A percentile compares a stretch with the other conserved stretches of the same genome.
Conservation (phyloP, 92 coral and sea anemone genomes). For the Epizoanthus illoricatus region DNA sequence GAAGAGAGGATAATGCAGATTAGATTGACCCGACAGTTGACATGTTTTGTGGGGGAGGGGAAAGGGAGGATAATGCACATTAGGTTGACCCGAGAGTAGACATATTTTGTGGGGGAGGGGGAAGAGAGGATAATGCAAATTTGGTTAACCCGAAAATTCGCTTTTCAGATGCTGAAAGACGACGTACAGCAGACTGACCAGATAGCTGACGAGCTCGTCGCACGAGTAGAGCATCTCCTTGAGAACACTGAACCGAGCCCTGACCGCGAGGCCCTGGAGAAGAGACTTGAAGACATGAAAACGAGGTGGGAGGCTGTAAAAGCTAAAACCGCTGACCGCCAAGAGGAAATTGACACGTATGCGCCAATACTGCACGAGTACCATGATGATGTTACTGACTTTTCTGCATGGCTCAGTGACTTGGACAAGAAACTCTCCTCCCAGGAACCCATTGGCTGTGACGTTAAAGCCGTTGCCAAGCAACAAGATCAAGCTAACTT, state of each 20-base stretch:
- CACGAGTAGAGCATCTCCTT: conserved; percentile 74
- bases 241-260: conserved; percentile 92
- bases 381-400: conserved; percentile 74
- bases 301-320: conserved; percentile 82
- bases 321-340: conserved; percentile 78
- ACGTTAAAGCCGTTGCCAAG: conserved; percentile 61
- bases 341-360: conserved; percentile 67
- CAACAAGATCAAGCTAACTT: conserved; percentile 77
- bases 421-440: conserved; percentile 69
- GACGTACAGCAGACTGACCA: conserved; percentile 75
- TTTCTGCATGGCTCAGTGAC: conserved; percentile 76
- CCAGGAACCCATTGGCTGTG: conserved; percentile 85
- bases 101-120: no score
- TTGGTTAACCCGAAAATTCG: not conserved
- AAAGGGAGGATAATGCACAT: no score
- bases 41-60: no score
- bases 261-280: conserved; percentile 80
- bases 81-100: no score
- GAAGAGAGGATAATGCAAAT: no score
- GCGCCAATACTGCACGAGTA: conserved; percentile 80
- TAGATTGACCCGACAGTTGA: no score
- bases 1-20: no score
- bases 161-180: conserved; percentile 69
- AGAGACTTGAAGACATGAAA: conserved; percentile 88
- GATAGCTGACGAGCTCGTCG: conserved; percentile 82